Conservation (phyloP, 2,113 vertebrate genomes). For the Micronycteris hirsuta region DNA sequence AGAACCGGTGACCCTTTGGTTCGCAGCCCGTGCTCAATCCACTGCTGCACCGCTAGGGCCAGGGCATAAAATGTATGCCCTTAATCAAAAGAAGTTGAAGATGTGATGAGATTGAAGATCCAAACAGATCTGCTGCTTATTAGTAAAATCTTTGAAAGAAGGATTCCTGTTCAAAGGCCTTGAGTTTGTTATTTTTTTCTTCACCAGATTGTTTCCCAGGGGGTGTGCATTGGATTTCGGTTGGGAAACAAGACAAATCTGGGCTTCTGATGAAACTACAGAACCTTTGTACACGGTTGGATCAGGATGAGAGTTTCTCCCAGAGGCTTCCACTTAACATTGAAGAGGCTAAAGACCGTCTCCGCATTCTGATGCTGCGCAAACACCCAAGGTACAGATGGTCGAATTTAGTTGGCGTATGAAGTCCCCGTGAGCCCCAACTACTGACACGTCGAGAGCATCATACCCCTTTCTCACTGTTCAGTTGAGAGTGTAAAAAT, state of each 20-base stretch:
- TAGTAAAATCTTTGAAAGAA: background rate
- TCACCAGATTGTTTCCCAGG: conserved; percentile 90
- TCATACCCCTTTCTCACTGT: background rate
- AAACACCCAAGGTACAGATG: conserved; percentile 86
- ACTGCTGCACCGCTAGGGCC: no score
- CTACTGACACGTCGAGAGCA: background rate
- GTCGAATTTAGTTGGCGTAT: background rate
- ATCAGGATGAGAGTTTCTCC: conserved; percentile 82
- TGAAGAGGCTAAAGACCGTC: conserved; percentile 95
- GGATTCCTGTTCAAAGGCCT: background rate
- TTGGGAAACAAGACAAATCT: conserved; percentile 94
- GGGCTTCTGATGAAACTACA: conserved; percentile 94
- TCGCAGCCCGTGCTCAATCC: no score
- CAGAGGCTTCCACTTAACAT: conserved; percentile 89
- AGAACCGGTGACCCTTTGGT: no score
- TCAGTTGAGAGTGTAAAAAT: background rate
- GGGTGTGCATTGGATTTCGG: conserved; percentile 94
- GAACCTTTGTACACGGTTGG: conserved; percentile 92
- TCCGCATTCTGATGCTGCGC: conserved; percentile 90
- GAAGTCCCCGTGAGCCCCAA: background rate
- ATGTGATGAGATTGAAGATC: background rate
- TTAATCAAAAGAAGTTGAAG: background rate
- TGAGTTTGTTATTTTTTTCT: conserved; percentile 6
- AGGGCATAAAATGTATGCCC: background rate
- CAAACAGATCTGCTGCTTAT: background rate